A percentile compares a stretch with the other conserved stretches of the same genome.
Conservation (phyloP, 2,888 invertebrate genomes). For the Tipula confusa region DNA sequence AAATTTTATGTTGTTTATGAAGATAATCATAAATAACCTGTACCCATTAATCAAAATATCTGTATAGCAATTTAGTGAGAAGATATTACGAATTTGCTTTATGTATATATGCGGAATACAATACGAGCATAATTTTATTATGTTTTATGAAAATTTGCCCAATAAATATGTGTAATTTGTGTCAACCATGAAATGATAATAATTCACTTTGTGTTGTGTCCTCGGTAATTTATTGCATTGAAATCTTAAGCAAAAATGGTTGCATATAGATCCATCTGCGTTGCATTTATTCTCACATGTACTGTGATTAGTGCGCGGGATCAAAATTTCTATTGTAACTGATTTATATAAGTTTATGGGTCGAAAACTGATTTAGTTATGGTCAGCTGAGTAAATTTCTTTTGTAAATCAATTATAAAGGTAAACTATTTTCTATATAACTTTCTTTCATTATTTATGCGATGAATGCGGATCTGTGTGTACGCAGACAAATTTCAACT, state of each 20-base stretch:
- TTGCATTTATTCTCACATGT: neutral
- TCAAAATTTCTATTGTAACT: neutral
- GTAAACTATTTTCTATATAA: neutral
- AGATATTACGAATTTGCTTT: neutral
- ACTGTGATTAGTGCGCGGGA: neutral
- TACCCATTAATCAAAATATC: slow-evolving; percentile 15
- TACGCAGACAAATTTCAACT: neutral
- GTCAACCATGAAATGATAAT: slow-evolving; percentile 28
- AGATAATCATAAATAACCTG: slow-evolving; percentile 21
- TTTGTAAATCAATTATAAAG: neutral
- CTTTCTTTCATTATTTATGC: neutral
- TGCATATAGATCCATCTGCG: slow-evolving; percentile 10
- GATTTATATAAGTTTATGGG: neutral
- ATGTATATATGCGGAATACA: neutral
- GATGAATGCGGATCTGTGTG: neutral
- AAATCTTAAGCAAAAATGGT: neutral
- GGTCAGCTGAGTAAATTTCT: slow-evolving; percentile 12
- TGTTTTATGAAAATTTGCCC: slow-evolving; percentile 29
- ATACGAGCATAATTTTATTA: neutral
- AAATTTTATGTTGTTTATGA: neutral
- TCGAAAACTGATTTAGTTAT: slow-evolving; percentile 7
- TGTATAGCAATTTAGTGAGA: neutral
- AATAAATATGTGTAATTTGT: slow-evolving; percentile 28
- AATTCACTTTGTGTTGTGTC: slow-evolving; percentile 21
- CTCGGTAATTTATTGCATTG: neutral